Base-by-base conservation (phyloP, 2,113 vertebrate species). In the Butastur rufipennis region DNA sequence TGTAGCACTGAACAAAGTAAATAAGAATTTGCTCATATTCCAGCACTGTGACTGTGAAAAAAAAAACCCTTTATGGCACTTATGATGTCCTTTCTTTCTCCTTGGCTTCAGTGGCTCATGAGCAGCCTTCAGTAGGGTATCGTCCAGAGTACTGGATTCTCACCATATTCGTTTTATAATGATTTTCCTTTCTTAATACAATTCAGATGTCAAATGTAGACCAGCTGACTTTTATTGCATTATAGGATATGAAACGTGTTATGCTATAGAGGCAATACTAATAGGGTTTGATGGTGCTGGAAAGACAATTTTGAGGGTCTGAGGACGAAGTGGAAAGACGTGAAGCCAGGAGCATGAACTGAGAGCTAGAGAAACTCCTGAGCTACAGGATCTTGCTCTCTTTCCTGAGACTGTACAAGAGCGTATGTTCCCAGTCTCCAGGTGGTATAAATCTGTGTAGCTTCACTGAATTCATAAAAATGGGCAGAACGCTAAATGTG, bases 101-200 rank as follows among this genome's bases (percentile, higher is more conserved):
- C 96, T 96, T 97, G 95, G 90, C 81, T 66, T 6, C 66, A 31
- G 77, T n/a, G 80, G 61, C 83, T 90, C 70, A 25, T 18, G 59
- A 90, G 36, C 45, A 79, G 73, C 56, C 55, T 73, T 66, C 65
- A 71, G 70, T 3, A 42, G 77, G 55, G 58, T 23, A 52, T 75
- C 77, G 89, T 47, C 92, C 77, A 31, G 36, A 59, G 56, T 26
- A 55, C 47, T 58, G 56, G n/a, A 43, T 36, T 17, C 55, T 81
- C 81, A 50, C 22, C 12, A 45, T 65, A 94, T 84, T 40, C 13
- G 7, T 72, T 97, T 96, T 62, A 81, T 52, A 95, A 97, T 77
- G 95, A 97, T 97, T 97, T 97, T 96, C 73, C 87, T 97, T 80
- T 81, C 90, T 87, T 97, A 83, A 91, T 47, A n/a, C 4, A 61